phyloP scores from a whole-genome alignment of 1,140 invertebrate genomes.

The Tetramorium simillimum region DNA sequence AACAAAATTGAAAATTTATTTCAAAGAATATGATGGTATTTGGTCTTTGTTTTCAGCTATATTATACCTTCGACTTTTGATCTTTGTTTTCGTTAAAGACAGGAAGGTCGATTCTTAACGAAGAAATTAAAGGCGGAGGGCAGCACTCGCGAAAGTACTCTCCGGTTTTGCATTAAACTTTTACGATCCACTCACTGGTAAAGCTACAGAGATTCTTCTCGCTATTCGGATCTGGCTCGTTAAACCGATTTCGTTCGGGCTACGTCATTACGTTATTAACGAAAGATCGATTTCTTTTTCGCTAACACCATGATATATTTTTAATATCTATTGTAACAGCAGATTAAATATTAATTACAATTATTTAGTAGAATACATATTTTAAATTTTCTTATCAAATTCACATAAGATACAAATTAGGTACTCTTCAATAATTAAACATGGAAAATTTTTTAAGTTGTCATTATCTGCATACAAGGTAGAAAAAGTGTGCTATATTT shows the following conservation, averaged over 20 bases:
- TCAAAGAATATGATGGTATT: not conserved
- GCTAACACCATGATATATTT: not conserved
- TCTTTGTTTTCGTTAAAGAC: slow-evolving; percentile 28
- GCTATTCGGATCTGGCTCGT: slow-evolving; percentile 30
- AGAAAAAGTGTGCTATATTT: not conserved
- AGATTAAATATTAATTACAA: not conserved
- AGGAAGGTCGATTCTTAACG: slow-evolving; percentile 47
- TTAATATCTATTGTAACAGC: slow-evolving; percentile 24
- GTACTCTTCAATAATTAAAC: not conserved
- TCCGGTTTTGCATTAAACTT: slow-evolving; percentile 65
- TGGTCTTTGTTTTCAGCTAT: not conserved
- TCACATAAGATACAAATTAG: no score
- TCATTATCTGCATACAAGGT: not conserved
- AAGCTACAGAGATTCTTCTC: slow-evolving; percentile 38
- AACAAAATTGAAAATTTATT: not conserved
- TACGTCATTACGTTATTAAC: slow-evolving; percentile 43
- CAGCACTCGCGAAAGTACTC: slow-evolving; percentile 37
- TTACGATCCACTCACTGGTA: slow-evolving; percentile 63
- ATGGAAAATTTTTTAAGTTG: not conserved
- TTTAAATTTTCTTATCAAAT: slow-evolving; percentile 9
- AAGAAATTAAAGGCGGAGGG: slow-evolving; percentile 61
- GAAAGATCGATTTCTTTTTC: not conserved
- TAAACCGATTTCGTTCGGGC: slow-evolving; percentile 58
- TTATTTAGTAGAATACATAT: not conserved
- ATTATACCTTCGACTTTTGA: slow-evolving; percentile 1